Evolutionary conservation across 2,888 invertebrate species (phyloP), one percentile per base, ranked within the genome.

Genomic region (Sycophila texana): DNA sequence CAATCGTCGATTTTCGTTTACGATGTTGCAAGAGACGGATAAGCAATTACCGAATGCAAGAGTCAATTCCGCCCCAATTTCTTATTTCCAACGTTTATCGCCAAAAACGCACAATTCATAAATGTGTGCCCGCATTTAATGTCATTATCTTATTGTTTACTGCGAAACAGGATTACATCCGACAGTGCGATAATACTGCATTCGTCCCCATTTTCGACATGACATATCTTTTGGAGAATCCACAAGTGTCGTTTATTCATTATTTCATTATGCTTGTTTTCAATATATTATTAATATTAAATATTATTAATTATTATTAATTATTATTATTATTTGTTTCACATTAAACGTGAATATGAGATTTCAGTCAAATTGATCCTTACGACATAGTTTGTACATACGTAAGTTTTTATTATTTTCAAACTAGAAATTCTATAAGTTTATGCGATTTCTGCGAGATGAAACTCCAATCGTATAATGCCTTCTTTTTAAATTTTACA

Each of bases 361-460:
- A 81, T 74, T 75, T 79, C 60, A 80, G 80, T 81, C 81, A 80
- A 51, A 63, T 80, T 55, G 53, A 67, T 81, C 80, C 78, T 74
- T 78, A 66, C 75, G 66, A 70, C 30, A 70, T 61, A 77, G 53
- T 30, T 49, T 82, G 79, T 81, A 79, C 5, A 80, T 82, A 82
- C 26, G 55, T 77, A 67, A 77, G 53, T 74, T 76, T 80, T 76
- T 60, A 79, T 71, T 75, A 72, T 51, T 74, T 65, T 14, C 20
- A 66, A 61, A 49, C 67, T 20, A 53, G 55, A 55, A 57, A 65
- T 65, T 39, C 0, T 30, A 70, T 0, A 71, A 65, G 14, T 30
- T 26, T 60, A 70, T 76, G 61, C 63, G 55, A 76, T 70, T 74
- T 47, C 63, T 71, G 74, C 63, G 71, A 61, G 74, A 81, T 81